Evolutionary conservation across 1,140 invertebrate genomes (phyloP), one percentile per base, ranked within the genome.

Genomic region (Meloidogyne floridensis): DNA sequence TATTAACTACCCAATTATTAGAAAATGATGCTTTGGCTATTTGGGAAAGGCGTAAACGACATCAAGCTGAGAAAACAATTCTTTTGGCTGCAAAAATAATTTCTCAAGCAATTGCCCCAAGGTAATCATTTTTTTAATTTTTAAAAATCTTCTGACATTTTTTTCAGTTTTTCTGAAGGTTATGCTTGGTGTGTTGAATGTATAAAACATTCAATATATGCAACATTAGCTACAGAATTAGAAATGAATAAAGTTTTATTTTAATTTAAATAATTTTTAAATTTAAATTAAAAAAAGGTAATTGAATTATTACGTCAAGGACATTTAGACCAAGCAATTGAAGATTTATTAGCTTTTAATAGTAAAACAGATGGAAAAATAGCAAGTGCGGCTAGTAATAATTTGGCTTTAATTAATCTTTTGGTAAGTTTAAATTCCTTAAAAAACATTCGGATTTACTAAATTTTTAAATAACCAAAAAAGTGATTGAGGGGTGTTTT

Each of bases 81-180:
- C 92, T 96, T 51, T 95, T 93, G 80, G 94, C 95, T 71, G 95
- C 95, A n/a, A 95, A 96, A 91, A 92, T 97, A 51, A 96, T 97
- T 86, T 94, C 95, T 5, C 94, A 95, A 20, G 93, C 94, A 11
- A 95, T 97, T 78, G 91, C 86, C 1, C 18, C 69, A 9, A 82
- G 87, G 86, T 88, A 59, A 77, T 72, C 20, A 32, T 2, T 13
- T 47, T 7, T 82, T 65, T 84, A 32, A 43, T 42, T 15, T 32
- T 43, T 9, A 82, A 56, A 20, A 47, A 2, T 56, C 13, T 65
- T 56, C 32, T 32, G 32, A 32, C 32, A 32, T 32, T 84, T 93
- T 95, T 87, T 92, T 93, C 75, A 93, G 93, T 72, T 94, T 95
- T 90, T 93, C 93, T 84, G 93, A 93, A 87, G 95, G 94, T 87